A percentile compares a stretch with the other conserved stretches of the same genome.
Conservation (phyloP, 2,888 invertebrate genomes). For the Volucella bombylans region DNA sequence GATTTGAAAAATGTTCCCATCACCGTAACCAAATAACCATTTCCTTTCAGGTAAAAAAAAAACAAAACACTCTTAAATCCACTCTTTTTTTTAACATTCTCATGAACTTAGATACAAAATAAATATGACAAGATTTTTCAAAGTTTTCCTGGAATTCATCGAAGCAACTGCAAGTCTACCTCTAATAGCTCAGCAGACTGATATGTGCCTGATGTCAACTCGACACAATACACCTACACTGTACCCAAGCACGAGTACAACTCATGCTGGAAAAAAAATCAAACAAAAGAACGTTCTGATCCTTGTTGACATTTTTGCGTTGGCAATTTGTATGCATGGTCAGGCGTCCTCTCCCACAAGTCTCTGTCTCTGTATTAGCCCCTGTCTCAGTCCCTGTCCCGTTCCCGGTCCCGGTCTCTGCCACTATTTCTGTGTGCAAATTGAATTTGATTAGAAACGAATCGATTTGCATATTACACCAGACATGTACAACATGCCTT, state of each 20-base stretch:
- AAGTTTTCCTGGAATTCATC: too few species aligned
- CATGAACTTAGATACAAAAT: too few species aligned
- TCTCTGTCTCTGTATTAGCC: neutral
- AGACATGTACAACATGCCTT: constrained; percentile 25
- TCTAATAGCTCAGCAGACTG: neutral
- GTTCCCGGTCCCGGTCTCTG: neutral
- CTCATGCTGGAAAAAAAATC: neutral
- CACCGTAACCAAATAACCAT: too few species aligned
- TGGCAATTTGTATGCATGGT: constrained; percentile 63
- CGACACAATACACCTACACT: constrained; percentile 24
- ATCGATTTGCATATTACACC: constrained; percentile 66
- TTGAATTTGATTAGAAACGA: constrained; percentile 64
- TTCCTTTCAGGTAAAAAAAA: too few species aligned
- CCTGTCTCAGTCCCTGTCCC: neutral
- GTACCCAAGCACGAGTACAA: neutral
- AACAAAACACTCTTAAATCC: too few species aligned
- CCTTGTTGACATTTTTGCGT: constrained; percentile 64
- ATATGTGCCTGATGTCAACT: constrained; percentile 30
- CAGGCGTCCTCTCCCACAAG: constrained; percentile 55
- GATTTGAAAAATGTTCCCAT: too few species aligned
- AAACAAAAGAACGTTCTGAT: constrained; percentile 39
- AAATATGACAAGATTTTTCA: too few species aligned
- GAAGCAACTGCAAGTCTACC: too few species aligned
- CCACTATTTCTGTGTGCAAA: constrained; percentile 10
- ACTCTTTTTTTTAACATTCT: too few species aligned